phyloP scores from a whole-genome alignment of 1,140 invertebrate species.

The Myzus persicae region DNA sequence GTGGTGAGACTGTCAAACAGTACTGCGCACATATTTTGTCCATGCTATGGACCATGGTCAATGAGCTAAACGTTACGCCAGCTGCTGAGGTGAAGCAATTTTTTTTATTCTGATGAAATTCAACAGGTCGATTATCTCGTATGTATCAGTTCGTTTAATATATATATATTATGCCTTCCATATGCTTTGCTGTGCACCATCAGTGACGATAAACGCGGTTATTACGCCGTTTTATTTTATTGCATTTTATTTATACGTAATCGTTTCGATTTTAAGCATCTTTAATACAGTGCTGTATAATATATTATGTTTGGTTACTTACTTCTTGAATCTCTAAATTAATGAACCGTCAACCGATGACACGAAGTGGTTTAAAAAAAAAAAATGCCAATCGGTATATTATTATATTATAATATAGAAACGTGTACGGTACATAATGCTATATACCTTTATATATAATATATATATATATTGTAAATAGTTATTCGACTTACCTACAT shows the following conservation, averaged over 20 bases:
- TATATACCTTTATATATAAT: background rate
- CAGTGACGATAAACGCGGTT: background rate
- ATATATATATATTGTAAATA: too few relatives aligned
- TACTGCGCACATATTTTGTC: background rate
- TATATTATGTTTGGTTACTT: too few relatives aligned
- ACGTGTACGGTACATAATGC: background rate
- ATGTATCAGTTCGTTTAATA: background rate
- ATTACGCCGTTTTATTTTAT: background rate
- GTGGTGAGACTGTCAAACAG: background rate
- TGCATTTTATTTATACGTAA: background rate
- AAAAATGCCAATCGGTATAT: background rate
- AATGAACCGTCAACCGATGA: background rate
- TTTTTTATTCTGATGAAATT: background rate
- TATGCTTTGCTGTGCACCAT: background rate
- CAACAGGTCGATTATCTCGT: background rate
- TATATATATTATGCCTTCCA: background rate
- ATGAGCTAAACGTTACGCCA: background rate
- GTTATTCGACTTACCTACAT: background rate
- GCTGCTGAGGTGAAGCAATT: background rate
- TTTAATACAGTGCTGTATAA: background rate
- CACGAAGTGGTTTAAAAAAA: background rate
- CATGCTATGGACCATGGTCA: background rate
- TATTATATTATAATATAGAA: constrained; percentile 12
- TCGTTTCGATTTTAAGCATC: background rate
- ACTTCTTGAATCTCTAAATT: background rate